Evolutionary conservation across 2,113 vertebrate species (phyloP).

Genomic region (rat (Rattus norvegicus)): GRCr8 NC_086025.1:120542501-120543000

Average conservation of each 20-base stretch:
- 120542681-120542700: rapidly evolving
- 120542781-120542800: rapidly evolving
- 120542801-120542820: rapidly evolving
- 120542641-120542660: rapidly evolving
- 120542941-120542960: background rate
- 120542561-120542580: background rate
- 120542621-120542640: rapidly evolving
- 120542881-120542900: background rate
- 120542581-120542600: background rate
- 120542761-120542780: rapidly evolving
- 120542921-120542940: background rate
- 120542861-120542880: background rate
- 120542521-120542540: rapidly evolving
- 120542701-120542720: rapidly evolving
- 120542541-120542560: background rate
- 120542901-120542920: background rate
- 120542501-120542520: too few species aligned
- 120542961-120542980: background rate
- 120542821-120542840: rapidly evolving
- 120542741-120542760: rapidly evolving
- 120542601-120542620: rapidly evolving
- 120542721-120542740: rapidly evolving
- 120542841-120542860: rapidly evolving
- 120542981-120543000: background rate
- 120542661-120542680: rapidly evolving